These are phyloP conservation scores for Tamandua tetradactyla DNA, from an alignment of 2,797 vertebrate genomes.

Conservation along the genomic window DNA sequence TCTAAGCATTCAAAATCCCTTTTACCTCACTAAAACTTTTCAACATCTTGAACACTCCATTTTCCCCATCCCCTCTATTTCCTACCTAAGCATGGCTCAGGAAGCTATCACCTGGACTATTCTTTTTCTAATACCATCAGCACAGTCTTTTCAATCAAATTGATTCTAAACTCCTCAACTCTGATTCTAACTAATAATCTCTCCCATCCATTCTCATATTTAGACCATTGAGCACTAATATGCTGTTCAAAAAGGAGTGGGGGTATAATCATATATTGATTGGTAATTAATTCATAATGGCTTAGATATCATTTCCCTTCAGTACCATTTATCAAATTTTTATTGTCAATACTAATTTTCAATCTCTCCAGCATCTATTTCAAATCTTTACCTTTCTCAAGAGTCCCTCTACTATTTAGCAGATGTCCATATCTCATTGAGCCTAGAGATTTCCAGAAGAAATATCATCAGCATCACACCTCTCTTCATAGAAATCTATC, in stretches of 20 bases:
- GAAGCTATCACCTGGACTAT: not conserved
- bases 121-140: not conserved
- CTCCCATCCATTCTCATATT: not conserved
- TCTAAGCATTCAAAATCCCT: not conserved
- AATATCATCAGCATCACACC: not conserved
- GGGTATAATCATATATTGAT: no score
- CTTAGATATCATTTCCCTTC: not conserved
- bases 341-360: not conserved
- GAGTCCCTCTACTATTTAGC: not conserved
- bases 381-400: conserved; percentile 33
- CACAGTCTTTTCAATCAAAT: not conserved
- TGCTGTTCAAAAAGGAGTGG: not conserved
- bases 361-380: not conserved
- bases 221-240: not conserved
- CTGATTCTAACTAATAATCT: not conserved
- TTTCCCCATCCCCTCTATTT: not conserved
- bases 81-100: not conserved
- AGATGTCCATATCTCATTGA: not conserved
- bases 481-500: not conserved
- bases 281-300: not conserved
- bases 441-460: not conserved
- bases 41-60: not conserved
- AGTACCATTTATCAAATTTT: not conserved
- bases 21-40: not conserved
- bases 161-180: not conserved